Conservation (phyloP, 1,140 invertebrate species). For the Drosophila bifasciata region DNA sequence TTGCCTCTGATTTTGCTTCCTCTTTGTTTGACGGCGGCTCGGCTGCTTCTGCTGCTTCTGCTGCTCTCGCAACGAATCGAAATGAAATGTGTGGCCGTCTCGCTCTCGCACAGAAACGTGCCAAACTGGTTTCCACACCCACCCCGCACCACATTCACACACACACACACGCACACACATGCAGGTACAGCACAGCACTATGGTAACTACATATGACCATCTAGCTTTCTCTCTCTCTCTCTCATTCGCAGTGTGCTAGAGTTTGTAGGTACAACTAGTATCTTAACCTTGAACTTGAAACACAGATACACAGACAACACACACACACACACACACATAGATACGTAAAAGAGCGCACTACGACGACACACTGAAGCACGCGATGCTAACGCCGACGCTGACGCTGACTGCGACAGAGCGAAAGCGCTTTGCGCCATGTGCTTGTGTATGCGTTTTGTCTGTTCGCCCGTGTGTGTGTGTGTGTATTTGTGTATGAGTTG, state of each 20-base stretch:
- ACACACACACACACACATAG: conserved; percentile 10
- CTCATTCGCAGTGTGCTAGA: conserved; percentile 9
- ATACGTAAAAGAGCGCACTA: conserved; percentile 22
- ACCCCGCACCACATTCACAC: too few species aligned
- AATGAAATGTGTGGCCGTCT: conserved; percentile 43
- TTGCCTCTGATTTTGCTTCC: conserved; percentile 57
- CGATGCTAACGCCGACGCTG: conserved; percentile 41
- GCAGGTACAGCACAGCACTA: conserved; percentile 47
- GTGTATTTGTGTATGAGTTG: conserved; percentile 12
- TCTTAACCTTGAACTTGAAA: conserved; percentile 84
- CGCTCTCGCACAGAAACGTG: conserved; percentile 71
- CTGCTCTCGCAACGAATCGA: conserved; percentile 28
- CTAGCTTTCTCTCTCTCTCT: conserved; percentile 20
- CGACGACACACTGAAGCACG: conserved; percentile 71
- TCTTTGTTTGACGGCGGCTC: conserved; percentile 54
- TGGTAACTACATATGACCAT: conserved; percentile 44
- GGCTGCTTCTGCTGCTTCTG: conserved; percentile 1
- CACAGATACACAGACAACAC: conserved; percentile 55
- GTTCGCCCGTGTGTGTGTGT: conserved; percentile 12
- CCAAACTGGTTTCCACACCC: conserved; percentile 66
- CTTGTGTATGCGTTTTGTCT: conserved; percentile 25
- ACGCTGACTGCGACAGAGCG: conserved; percentile 30
- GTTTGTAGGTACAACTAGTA: conserved; percentile 73
- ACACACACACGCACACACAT: conserved; percentile 32
- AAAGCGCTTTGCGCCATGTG: conserved; percentile 23